Percentiles rank a stretch among this genome's conserved stretches.
Conservation (phyloP, 2,797 vertebrate species). For the Bovichtus variegatus region DNA sequence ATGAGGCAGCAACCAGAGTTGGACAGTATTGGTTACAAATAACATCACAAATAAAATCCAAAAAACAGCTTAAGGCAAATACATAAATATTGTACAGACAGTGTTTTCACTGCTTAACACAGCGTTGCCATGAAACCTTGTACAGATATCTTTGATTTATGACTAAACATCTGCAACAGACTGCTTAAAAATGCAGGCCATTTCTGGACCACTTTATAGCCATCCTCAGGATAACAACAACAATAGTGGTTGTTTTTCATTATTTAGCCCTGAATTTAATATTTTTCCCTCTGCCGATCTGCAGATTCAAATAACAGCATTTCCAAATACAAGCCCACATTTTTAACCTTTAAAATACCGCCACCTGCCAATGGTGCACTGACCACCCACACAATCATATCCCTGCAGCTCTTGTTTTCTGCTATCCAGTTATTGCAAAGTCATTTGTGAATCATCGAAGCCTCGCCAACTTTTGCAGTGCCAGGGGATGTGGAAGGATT, state of each 20-base stretch:
- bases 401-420: constrained; percentile 54
- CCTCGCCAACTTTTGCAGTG: constrained; percentile 41
- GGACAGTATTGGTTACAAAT: not conserved
- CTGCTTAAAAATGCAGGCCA: not conserved
- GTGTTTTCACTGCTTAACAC: not conserved
- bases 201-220: not conserved
- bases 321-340: constrained; percentile 67
- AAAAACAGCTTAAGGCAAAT: not conserved
- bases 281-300: constrained; percentile 43
- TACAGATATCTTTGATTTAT: not conserved
- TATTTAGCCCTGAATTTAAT: constrained; percentile 39
- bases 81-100: constrained; percentile 4
- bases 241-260: constrained; percentile 31
- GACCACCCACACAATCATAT: constrained; percentile 62
- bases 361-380: constrained; percentile 63
- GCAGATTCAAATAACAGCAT: constrained; percentile 45
- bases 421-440: constrained; percentile 58
- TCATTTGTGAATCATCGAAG: constrained; percentile 62
- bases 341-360: constrained; percentile 66
- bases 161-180: not conserved
- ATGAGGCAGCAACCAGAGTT: not conserved
- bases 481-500: constrained; percentile 48
- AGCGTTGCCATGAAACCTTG: not conserved
- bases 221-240: constrained; percentile 29
- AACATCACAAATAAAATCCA: not conserved